These are phyloP conservation scores for Ephydatia muelleri DNA, from an alignment of 37 sponge, comb jelly and placozoan species.

Conservation along the genomic window DNA sequence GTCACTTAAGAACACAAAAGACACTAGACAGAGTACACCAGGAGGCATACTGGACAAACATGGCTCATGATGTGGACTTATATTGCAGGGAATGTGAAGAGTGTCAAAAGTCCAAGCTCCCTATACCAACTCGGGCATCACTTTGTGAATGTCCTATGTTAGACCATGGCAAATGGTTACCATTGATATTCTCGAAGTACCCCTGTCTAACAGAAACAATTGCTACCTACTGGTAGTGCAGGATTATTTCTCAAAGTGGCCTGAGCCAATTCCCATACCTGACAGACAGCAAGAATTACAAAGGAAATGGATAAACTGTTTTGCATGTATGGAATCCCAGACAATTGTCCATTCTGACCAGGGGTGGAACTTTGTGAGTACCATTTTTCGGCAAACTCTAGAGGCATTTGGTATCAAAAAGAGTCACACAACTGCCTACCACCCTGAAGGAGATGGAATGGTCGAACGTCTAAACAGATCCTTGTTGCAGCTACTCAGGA, in stretches of 20 bases:
- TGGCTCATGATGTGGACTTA: conserved; percentile 28
- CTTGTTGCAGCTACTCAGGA: conserved; percentile 55
- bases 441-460: conserved; percentile 61
- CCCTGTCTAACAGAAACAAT: conserved; percentile 19
- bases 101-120: conserved; percentile 33
- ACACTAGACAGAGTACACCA: conserved; percentile 38
- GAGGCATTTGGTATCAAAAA: conserved; percentile 44
- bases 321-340: conserved; percentile 10
- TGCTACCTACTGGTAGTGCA: conserved; percentile 24
- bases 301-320: not conserved
- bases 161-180: conserved; percentile 42
- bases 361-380: conserved; percentile 50
- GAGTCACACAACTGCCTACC: conserved; percentile 49
- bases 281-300: conserved; percentile 3
- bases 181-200: conserved; percentile 33
- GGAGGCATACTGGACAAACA: conserved; percentile 35
- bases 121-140: conserved; percentile 25
- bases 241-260: conserved; percentile 41
- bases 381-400: conserved; percentile 33
- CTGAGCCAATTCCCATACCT: conserved; percentile 30
- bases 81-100: conserved; percentile 29
- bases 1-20: conserved; percentile 36
- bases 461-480: conserved; percentile 60
- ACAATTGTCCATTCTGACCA: conserved; percentile 19
- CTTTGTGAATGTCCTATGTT: conserved; percentile 17